phyloP scores from a whole-genome alignment of 2,888 invertebrate species.

The Barypeithes pellucidus region DNA sequence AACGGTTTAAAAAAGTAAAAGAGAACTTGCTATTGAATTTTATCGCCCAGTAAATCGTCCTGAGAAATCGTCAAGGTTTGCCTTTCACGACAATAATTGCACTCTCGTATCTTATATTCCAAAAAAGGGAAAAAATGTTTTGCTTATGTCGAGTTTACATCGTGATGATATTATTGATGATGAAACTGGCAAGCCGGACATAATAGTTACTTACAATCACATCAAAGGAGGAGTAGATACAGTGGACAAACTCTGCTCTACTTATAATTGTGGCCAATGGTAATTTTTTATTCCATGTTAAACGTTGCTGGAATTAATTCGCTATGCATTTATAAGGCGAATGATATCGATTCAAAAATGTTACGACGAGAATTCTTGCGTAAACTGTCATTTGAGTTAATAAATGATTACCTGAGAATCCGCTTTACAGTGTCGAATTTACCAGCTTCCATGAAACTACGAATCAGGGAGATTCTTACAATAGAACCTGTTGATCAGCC shows the following conservation, averaged over 20 bases:
- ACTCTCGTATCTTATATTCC: conserved; percentile 53
- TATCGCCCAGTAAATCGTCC: conserved; percentile 16
- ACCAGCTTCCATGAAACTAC: conserved; percentile 2
- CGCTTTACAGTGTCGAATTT: conserved; percentile 8
- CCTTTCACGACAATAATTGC: conserved; percentile 52
- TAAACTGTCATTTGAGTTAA: conserved; percentile 35
- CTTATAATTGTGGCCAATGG: conserved; percentile 57
- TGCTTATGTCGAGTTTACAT: conserved; percentile 55
- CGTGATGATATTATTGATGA: conserved; percentile 36
- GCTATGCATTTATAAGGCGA: conserved; percentile 20
- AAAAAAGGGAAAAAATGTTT: conserved; percentile 53
- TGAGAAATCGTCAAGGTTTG: conserved; percentile 42
- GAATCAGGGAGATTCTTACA: conserved; percentile 7
- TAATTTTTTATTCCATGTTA: conserved; percentile 58
- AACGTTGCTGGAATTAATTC: conserved; percentile 58
- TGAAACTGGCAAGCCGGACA: conserved; percentile 55
- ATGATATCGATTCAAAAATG: conserved; percentile 35
- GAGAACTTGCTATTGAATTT: conserved; percentile 40
- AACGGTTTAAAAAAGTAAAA: conserved; percentile 56
- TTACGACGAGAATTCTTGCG: conserved; percentile 36
- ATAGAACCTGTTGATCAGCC: conserved; percentile 2
- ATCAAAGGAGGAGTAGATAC: conserved; percentile 61
- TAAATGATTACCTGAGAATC: background rate
- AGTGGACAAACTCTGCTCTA: conserved; percentile 58
- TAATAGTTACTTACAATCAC: conserved; percentile 58